Conservation (phyloP, 2,797 vertebrate genomes). For the Eptatretus atami region DNA sequence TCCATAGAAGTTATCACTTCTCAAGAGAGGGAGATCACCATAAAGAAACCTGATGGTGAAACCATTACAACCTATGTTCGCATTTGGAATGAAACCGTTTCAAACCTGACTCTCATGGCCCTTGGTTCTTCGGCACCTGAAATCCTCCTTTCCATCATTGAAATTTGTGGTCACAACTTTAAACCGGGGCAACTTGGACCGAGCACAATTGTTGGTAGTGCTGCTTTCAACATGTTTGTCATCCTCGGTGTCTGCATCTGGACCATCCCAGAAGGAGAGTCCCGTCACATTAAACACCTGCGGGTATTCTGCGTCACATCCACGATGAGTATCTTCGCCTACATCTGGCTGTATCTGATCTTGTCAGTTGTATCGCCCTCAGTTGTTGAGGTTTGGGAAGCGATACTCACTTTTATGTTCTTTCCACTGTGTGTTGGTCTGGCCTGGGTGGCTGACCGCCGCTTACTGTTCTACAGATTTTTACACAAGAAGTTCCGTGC, state of each 20-base stretch:
- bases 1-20: slow-evolving; percentile 49
- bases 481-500: slow-evolving; percentile 28
- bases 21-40: slow-evolving; percentile 36
- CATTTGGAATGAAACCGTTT: slow-evolving; percentile 45
- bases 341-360: slow-evolving; percentile 74
- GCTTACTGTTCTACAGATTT: slow-evolving; percentile 34
- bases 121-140: slow-evolving; percentile 36
- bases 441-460: slow-evolving; percentile 36
- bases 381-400: slow-evolving; percentile 48
- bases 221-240: slow-evolving; percentile 89
- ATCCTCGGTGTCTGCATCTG: slow-evolving; percentile 55
- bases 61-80: slow-evolving; percentile 31
- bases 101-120: slow-evolving; percentile 40
- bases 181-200: slow-evolving; percentile 50
- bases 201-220: slow-evolving; percentile 64
- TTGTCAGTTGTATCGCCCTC: slow-evolving; percentile 56
- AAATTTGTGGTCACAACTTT: slow-evolving; percentile 55
- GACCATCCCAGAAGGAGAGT: slow-evolving; percentile 43
- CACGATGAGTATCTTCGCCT: slow-evolving; percentile 73
- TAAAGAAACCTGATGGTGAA: slow-evolving; percentile 29
- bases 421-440: slow-evolving; percentile 36
- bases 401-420: slow-evolving; percentile 31
- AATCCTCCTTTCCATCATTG: slow-evolving; percentile 39
- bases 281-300: slow-evolving; percentile 54
- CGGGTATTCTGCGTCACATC: slow-evolving; percentile 66